These are phyloP conservation scores for Anodontia alba DNA, from an alignment of 2,888 invertebrate genomes.

Conservation along the genomic window DNA sequence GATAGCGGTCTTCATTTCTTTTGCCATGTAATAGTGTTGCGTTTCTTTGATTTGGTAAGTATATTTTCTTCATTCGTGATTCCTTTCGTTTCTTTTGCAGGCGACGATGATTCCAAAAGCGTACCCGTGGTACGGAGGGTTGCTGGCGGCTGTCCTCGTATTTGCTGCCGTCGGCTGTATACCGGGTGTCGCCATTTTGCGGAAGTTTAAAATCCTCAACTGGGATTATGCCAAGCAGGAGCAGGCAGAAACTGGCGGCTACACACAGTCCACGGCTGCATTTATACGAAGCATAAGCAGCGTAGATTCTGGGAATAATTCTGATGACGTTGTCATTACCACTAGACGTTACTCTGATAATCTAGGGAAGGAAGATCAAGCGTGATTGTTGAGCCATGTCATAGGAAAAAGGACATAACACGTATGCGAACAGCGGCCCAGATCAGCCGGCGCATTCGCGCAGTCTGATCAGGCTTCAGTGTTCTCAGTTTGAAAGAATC, in stretches of 20 bases:
- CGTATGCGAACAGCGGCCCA: too few species aligned
- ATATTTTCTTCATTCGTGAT: too few species aligned
- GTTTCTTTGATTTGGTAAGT: too few species aligned
- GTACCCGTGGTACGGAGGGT: constrained; percentile 75
- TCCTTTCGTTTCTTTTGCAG: constrained; percentile 25
- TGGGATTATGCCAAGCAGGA: constrained; percentile 71
- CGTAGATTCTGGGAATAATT: constrained; percentile 67
- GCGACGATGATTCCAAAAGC: constrained; percentile 42
- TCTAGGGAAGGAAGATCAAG: too few species aligned
- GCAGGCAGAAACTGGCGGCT: constrained; percentile 66
- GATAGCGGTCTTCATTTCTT: too few species aligned
- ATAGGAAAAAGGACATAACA: too few species aligned
- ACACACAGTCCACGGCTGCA: constrained; percentile 70
- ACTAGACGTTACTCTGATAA: background rate
- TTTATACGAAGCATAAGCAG: constrained; percentile 67
- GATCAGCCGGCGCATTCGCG: too few species aligned
- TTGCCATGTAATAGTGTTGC: too few species aligned
- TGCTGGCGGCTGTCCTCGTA: constrained; percentile 67
- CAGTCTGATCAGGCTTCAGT: too few species aligned
- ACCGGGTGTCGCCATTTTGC: constrained; percentile 71
- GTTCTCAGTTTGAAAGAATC: too few species aligned
- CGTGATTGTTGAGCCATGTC: too few species aligned
- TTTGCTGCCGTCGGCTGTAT: constrained; percentile 75
- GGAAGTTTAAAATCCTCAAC: constrained; percentile 66
- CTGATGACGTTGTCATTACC: constrained; percentile 49